phyloP scores from a whole-genome alignment of 1,140 invertebrate species.

The Adoxophyes honmai region DNA sequence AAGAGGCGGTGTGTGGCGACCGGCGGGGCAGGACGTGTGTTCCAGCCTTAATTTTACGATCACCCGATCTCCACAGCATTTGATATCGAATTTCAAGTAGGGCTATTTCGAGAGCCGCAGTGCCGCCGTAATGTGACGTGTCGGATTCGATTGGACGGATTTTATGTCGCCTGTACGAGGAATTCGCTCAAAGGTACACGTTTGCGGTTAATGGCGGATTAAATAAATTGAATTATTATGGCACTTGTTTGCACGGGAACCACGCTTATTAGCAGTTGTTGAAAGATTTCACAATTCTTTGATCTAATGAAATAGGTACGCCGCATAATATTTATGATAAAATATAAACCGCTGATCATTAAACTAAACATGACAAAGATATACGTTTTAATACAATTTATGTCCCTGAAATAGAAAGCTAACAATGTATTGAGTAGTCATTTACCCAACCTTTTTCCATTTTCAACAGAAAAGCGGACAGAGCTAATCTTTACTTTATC shows the following conservation, averaged over 20 bases:
- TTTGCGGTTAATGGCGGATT: conserved; percentile 55
- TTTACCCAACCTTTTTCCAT: conserved; percentile 46
- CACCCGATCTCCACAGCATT: conserved; percentile 51
- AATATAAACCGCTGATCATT: too few relatives aligned
- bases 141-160: conserved; percentile 67
- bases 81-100: conserved; percentile 68
- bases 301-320: too few relatives aligned
- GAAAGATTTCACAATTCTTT: too few relatives aligned
- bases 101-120: conserved; percentile 60
- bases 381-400: neutral
- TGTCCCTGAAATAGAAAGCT: conserved; percentile 21
- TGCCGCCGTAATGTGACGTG: conserved; percentile 60
- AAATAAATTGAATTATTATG: conserved; percentile 40
- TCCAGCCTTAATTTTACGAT: conserved; percentile 66
- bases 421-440: conserved; percentile 28
- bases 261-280: neutral
- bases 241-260: neutral
- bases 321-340: too few relatives aligned
- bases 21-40: conserved; percentile 36
- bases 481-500: conserved; percentile 70
- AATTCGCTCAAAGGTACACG: conserved; percentile 39
- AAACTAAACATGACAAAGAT: neutral
- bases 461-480: conserved; percentile 52
- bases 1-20: conserved; percentile 25
- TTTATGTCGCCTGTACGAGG: conserved; percentile 56